A percentile compares a stretch with the other conserved stretches of the same genome.
These are phyloP conservation scores for Tetrapedia diversipes DNA, from an alignment of 2,888 invertebrate genomes.

Conservation along the genomic window DNA sequence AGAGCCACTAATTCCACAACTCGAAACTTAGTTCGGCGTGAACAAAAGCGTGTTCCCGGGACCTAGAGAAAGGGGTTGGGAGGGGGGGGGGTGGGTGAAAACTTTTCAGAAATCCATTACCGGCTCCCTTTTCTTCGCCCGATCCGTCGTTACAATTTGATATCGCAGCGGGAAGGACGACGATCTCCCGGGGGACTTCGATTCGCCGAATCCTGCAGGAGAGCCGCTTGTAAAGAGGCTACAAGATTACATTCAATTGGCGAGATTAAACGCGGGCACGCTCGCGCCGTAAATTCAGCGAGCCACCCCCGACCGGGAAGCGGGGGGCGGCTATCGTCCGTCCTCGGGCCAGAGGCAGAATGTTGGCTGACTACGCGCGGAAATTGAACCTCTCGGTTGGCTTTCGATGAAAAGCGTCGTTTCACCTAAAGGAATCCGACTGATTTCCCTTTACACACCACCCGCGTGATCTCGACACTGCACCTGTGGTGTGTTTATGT, in stretches of 20 bases:
- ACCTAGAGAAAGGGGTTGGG: too few species aligned
- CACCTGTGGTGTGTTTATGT: too few species aligned
- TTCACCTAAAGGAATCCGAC: conserved; percentile 27
- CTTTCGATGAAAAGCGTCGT: conserved; percentile 34
- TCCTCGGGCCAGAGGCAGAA: conserved; percentile 26
- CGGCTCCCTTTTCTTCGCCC: conserved; percentile 47
- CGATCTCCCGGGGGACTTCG: conserved; percentile 11
- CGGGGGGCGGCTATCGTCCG: conserved; percentile 26
- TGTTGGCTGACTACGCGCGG: conserved; percentile 25
- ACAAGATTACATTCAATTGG: conserved; percentile 54
- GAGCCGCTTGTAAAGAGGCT: conserved; percentile 38
- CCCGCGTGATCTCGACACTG: too few species aligned
- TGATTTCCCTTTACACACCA: neutral
- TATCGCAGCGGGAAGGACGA: conserved; percentile 36
- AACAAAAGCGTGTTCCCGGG: conserved; percentile 66
- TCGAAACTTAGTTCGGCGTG: conserved; percentile 73
- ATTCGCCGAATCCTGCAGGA: conserved; percentile 21
- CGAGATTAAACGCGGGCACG: conserved; percentile 52
- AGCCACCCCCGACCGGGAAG: conserved; percentile 11
- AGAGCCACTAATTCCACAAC: conserved; percentile 76
- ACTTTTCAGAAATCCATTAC: conserved; percentile 78
- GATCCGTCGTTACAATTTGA: conserved; percentile 45
- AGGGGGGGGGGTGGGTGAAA: conserved; percentile 60
- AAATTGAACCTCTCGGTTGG: conserved; percentile 51
- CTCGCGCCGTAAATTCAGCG: conserved; percentile 36